Evolutionary conservation across 2,888 invertebrate species (phyloP).

Genomic region (Anthophora plumipes): DNA sequence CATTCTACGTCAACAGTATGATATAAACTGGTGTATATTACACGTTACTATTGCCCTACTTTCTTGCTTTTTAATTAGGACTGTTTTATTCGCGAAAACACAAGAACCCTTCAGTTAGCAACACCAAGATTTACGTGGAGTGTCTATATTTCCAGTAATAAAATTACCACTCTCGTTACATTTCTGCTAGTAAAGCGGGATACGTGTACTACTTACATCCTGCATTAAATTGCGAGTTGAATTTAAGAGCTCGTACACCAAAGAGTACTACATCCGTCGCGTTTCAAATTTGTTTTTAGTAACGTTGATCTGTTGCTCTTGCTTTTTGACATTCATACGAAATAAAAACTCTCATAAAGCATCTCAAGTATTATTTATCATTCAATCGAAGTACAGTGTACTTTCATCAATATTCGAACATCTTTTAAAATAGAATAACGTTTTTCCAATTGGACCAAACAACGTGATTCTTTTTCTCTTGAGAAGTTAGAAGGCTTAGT

Average conservation of each 20-base stretch:
- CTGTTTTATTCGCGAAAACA: not conserved
- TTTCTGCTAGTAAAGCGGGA: slow-evolving; percentile 1
- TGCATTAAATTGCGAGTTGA: slow-evolving; percentile 21
- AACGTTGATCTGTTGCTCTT: slow-evolving; percentile 2
- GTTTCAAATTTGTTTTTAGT: slow-evolving; percentile 48
- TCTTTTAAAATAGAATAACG: no score
- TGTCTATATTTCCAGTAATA: not conserved
- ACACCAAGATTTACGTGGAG: slow-evolving; percentile 6
- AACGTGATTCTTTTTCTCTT: no score
- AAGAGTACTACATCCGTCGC: slow-evolving; percentile 23
- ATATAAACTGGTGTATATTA: no score
- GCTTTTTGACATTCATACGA: not conserved
- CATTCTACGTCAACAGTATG: no score
- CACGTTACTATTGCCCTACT: not conserved
- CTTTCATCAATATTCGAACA: no score
- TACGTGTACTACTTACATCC: slow-evolving; percentile 15
- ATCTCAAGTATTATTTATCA: not conserved
- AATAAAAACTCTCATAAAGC: not conserved
- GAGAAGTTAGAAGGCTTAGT: no score
- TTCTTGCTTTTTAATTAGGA: not conserved
- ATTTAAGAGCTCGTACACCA: slow-evolving; percentile 37
- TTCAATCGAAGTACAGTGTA: no score
- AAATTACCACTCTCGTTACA: slow-evolving; percentile 12
- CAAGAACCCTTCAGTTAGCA: not conserved
- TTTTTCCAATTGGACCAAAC: no score